Percentiles rank a stretch among this genome's conserved stretches.
Evolutionary conservation across 2,797 vertebrate species (phyloP).

Genomic region (Cirrhinus molitorella): DNA sequence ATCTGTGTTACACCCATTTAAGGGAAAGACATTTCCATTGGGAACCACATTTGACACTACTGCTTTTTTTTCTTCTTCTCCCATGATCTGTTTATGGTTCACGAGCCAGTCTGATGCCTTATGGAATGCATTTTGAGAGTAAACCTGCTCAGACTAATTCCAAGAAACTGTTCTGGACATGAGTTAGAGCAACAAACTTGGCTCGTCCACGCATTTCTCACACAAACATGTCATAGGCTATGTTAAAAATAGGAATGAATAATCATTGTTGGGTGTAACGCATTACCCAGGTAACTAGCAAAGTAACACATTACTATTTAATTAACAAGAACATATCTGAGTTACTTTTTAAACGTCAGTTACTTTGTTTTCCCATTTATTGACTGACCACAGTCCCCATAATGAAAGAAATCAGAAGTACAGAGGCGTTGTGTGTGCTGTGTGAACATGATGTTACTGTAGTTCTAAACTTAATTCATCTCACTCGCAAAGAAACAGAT

Average conservation of each 20-base stretch:
- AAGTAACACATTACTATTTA: no score
- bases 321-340: no score
- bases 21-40: conserved; percentile 20
- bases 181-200: not conserved
- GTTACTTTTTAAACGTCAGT: no score
- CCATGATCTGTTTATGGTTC: conserved; percentile 2
- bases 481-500: no score
- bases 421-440: no score
- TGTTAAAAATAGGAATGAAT: conserved; percentile 13
- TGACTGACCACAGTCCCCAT: no score
- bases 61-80: no score
- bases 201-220: not conserved
- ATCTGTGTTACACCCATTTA: conserved; percentile 27
- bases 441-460: no score
- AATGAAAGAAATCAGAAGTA: no score
- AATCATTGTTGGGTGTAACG: not conserved
- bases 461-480: no score
- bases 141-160: conserved; percentile 11
- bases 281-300: no score
- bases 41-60: conserved; percentile 16
- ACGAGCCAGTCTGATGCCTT: not conserved
- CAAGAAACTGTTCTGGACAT: conserved; percentile 14
- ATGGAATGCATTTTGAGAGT: not conserved
- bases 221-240: not conserved
- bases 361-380: no score